Evolutionary conservation across 1,140 invertebrate genomes (phyloP).

Genomic region (Hirudo medicinalis): DNA sequence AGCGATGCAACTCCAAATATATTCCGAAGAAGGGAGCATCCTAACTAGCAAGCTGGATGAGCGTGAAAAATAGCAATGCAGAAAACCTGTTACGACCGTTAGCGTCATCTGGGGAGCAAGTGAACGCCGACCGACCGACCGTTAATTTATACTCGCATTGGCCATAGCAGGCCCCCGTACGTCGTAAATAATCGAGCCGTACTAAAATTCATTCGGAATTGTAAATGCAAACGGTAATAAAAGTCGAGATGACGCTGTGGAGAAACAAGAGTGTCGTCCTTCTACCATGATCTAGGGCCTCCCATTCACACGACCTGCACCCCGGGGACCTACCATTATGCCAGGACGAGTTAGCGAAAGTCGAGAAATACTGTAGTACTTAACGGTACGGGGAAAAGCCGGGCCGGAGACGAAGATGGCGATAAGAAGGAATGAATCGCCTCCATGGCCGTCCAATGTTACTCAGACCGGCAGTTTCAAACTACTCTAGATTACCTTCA

Average conservation of each 20-base stretch:
- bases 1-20: too few relatives aligned
- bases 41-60: not conserved
- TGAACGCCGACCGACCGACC: not conserved
- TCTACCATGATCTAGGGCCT: slow-evolving; percentile 3
- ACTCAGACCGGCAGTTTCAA: too few relatives aligned
- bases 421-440: slow-evolving; percentile 2
- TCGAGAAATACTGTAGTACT: slow-evolving; percentile 6
- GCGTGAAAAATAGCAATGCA: slow-evolving; percentile 8
- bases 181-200: slow-evolving; percentile 11
- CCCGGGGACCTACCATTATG: slow-evolving; percentile 9
- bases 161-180: not conserved
- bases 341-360: not conserved
- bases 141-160: slow-evolving; percentile 11
- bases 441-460: too few relatives aligned
- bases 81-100: slow-evolving; percentile 11
- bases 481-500: too few relatives aligned
- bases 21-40: too few relatives aligned
- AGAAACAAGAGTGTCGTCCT: not conserved
- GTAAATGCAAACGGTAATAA: slow-evolving; percentile 10
- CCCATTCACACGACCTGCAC: not conserved
- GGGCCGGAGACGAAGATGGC: not conserved
- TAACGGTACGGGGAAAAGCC: not conserved
- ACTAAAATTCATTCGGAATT: slow-evolving; percentile 12
- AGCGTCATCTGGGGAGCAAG: slow-evolving; percentile 3
- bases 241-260: not conserved